Base-by-base conservation (phyloP, 2,888 invertebrate species). In the Linnaemya vulpina region DNA sequence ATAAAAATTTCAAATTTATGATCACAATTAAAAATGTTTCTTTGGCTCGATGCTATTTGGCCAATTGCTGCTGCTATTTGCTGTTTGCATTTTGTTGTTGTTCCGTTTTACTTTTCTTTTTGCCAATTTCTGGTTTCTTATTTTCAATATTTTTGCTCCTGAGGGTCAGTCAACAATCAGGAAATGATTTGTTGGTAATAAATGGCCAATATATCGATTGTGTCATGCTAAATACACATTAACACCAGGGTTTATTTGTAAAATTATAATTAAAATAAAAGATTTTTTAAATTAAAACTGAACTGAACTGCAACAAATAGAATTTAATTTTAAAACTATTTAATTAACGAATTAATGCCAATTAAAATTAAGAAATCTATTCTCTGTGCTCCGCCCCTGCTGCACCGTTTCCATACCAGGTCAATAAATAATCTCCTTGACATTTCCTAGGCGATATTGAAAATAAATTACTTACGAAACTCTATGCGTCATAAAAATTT, bases 1-100 rank as follows among this genome's bases (percentile, higher is more conserved):
- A 86, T 87, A 86, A 87, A 82, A 86, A 78, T 80, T 78, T 82
- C 7, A 78, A 86, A 75, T 87, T 87, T 87, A 86, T 84, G 75
- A 76, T 78, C 51, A 65, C 83, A 86, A 87, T 87, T 87, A 87
- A 86, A 79, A 78, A 38, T 85, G 60, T 85, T 70, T 75, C 58
- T 77, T 63, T 25, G 40, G 40, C 51, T 62, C 51, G 30, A 43
- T 78, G 55, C 46, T 75, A 20, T 49, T 67, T 43, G n/a, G n/a
- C n/a, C n/a, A n/a, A n/a, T n/a, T n/a, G n/a, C n/a, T n/a, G n/a
- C n/a, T n/a, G 49, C 20, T 10, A 43, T 43, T 43, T 20, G 8
- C 30, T 15, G 13, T 70, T 70, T 40, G 1, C 7, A 30, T 5
- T 30, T 30, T 35, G 11, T 40, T 25, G 20, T 62, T 17, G 15